Conservation (phyloP, 2,888 invertebrate genomes). For the Nephrotoma flavescens region DNA sequence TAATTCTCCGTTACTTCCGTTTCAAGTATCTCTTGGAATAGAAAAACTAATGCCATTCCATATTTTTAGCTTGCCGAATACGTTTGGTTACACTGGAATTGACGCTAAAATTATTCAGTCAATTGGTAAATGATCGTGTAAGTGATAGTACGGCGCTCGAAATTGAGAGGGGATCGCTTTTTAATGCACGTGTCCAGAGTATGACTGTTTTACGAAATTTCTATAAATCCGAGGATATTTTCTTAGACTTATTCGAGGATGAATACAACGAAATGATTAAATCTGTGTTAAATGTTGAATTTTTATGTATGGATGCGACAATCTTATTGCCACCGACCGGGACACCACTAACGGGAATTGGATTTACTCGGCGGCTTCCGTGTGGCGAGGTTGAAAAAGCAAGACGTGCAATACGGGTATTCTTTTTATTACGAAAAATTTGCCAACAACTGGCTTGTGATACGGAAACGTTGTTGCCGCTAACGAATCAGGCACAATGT, state of each 20-base stretch:
- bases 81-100: constrained; percentile 87
- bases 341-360: constrained; percentile 91
- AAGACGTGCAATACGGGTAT: constrained; percentile 79
- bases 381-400: constrained; percentile 91
- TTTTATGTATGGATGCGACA: constrained; percentile 92
- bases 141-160: constrained; percentile 20
- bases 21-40: background rate
- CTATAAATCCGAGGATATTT: constrained; percentile 96
- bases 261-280: constrained; percentile 89
- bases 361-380: constrained; percentile 83
- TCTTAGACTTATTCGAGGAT: constrained; percentile 97
- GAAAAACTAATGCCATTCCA: too few species aligned
- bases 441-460: constrained; percentile 69
- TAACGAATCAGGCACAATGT: constrained; percentile 75
- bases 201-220: constrained; percentile 76
- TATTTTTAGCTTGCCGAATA: constrained; percentile 57
- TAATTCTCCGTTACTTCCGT: background rate
- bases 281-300: constrained; percentile 76
- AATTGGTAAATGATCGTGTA: constrained; percentile 9
- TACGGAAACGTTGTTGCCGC: constrained; percentile 71
- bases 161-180: constrained; percentile 40
- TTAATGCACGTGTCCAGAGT: constrained; percentile 63
- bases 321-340: constrained; percentile 89
- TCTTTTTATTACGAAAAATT: constrained; percentile 72
- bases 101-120: constrained; percentile 56